phyloP scores from a whole-genome alignment of 2,113 vertebrate species.

The Pangasianodon hypophthalmus region DNA sequence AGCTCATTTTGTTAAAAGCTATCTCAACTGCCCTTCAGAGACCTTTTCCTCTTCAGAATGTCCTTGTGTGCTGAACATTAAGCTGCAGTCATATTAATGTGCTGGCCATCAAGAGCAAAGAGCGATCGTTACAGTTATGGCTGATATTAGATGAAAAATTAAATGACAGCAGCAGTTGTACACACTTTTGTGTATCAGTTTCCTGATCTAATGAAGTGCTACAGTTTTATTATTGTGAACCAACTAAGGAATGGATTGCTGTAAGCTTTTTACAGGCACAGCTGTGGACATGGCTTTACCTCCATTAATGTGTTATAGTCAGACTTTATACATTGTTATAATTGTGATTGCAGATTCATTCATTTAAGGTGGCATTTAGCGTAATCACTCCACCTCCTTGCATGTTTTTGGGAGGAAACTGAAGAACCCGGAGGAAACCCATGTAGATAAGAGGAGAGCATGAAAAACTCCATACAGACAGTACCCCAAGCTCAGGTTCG shows the following conservation, averaged over 20 bases:
- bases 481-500: not conserved
- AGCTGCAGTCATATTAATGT: constrained; percentile 2
- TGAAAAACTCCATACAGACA: too few species aligned
- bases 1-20: constrained; percentile 37
- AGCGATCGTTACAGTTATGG: not conserved
- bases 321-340: not conserved
- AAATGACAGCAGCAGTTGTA: not conserved
- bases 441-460: not conserved
- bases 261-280: not conserved
- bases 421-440: too few species aligned
- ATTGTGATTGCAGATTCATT: not conserved
- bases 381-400: not conserved
- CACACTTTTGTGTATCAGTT: not conserved
- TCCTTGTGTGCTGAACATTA: constrained; percentile 17
- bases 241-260: not conserved
- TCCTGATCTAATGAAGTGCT: not conserved
- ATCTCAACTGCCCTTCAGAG: constrained; percentile 15
- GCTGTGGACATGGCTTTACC: not conserved
- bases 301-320: not conserved
- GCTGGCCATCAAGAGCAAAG: not conserved
- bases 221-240: not conserved
- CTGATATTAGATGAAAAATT: not conserved
- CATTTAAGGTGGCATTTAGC: not conserved
- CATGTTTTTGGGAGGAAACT: too few species aligned
- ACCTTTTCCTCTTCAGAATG: not conserved